phyloP scores from a whole-genome alignment of 2,888 invertebrate genomes.

The Caenorhabditis angaria region DNA sequence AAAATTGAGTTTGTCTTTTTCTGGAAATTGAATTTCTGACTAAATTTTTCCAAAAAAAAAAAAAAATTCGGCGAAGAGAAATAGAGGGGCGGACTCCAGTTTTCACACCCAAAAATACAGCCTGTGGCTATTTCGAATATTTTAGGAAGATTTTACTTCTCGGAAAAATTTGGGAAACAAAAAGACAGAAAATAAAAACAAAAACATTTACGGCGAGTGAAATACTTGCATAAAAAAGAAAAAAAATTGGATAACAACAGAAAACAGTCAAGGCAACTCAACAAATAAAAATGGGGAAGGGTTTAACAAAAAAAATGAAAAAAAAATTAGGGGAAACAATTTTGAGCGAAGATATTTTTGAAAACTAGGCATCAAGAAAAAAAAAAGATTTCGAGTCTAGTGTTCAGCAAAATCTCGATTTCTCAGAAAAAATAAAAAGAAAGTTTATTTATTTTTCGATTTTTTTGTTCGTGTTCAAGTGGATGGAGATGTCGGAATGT shows the following conservation, averaged over 20 bases:
- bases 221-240: not conserved
- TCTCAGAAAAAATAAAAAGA: not conserved
- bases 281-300: too few species aligned
- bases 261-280: not conserved
- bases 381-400: too few species aligned
- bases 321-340: not conserved
- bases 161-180: not conserved
- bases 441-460: conserved; percentile 4
- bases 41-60: not conserved
- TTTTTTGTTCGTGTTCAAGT: conserved; percentile 4
- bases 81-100: not conserved
- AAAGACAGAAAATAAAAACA: not conserved
- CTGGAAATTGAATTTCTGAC: conserved; percentile 10
- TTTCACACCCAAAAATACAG: not conserved
- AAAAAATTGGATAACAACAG: not conserved
- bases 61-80: conserved; percentile 2
- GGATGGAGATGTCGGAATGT: not conserved
- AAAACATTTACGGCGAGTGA: not conserved
- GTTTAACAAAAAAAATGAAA: too few species aligned
- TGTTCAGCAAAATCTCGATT: too few species aligned
- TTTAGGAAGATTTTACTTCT: not conserved
- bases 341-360: not conserved
- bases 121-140: not conserved
- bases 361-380: not conserved
- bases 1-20: conserved; percentile 13